Conservation (phyloP, 37 sponge, comb jelly and placozoan genomes). For the Mnemiopsis leidyi region DNA sequence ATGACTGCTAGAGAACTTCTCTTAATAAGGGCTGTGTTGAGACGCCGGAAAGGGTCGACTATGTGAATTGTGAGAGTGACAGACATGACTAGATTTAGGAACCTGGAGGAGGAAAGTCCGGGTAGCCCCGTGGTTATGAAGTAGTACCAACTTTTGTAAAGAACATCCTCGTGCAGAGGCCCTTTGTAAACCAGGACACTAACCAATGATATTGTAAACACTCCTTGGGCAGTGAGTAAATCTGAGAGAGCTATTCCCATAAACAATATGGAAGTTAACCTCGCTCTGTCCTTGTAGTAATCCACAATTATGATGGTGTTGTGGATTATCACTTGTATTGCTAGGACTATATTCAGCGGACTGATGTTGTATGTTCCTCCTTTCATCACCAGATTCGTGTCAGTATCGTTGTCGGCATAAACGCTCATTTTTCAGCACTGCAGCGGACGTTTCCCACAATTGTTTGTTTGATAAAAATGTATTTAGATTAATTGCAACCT, state of each 20-base stretch:
- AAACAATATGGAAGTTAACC: not conserved
- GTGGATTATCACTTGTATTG: not conserved
- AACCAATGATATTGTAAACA: not conserved
- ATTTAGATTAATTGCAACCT: too few species aligned
- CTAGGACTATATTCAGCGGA: not conserved
- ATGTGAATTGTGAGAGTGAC: not conserved
- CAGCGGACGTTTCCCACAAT: too few species aligned
- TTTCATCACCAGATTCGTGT: not conserved
- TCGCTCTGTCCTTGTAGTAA: not conserved
- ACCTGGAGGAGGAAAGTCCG: not conserved
- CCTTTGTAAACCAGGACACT: not conserved
- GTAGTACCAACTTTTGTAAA: not conserved
- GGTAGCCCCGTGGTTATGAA: not conserved
- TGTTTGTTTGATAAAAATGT: too few species aligned
- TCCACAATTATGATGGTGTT: not conserved
- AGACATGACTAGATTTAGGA: not conserved
- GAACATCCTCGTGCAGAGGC: not conserved
- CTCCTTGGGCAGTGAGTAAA: not conserved
- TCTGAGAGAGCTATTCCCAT: not conserved
- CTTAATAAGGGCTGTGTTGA: not conserved
- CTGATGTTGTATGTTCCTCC: not conserved
- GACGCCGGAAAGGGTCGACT: not conserved
- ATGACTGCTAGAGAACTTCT: not conserved
- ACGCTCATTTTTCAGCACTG: too few species aligned
- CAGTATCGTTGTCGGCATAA: not conserved